Base-by-base conservation (phyloP, 2,797 vertebrate species). In the Oreortyx pictus region DNA sequence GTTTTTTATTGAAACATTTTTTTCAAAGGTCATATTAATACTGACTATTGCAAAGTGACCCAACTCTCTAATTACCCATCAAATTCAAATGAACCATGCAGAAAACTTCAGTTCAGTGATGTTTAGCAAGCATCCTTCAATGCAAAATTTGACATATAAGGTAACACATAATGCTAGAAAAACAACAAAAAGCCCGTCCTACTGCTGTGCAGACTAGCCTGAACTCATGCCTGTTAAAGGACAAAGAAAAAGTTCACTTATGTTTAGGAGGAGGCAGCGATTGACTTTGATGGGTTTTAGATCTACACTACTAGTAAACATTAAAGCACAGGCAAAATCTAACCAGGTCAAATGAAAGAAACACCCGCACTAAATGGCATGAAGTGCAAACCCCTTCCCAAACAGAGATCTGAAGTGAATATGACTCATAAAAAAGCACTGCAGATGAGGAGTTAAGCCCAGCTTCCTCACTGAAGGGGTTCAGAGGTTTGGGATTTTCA, bases 1-100 rank as follows among this genome's bases (percentile, higher is more conserved):
- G 85, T 14, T 91, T 91, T 84, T 82, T 77, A 90, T 74, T 82
- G 90, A 84, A 94, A 88, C 52, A 25, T 75, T 77, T 90, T 86
- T 85, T 91, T 67, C 81, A 61, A 89, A 90, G 61, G 67, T 91
- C 57, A 12, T n/a, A 41, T 79, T 71, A 86, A 74, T 0, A 0
- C 88, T 68, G 74, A 88, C 64, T 82, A 35, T 54, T 64, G 82
- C 74, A 86, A 86, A 86, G 56, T 72, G 2, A 1, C 65, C 27
- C 78, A 90, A 61, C 65, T 90, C 62, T 88, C 90, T 90, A 37
- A 90, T 46, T 61, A 67, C 44, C 74, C 52, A 76, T 76, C 68
- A 39, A 67, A 17, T 71, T 86, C 47, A 93, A 94, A 86, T 61
- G 75, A 92, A 76, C 86, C 89, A 24, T 29, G 37, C 17, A 82